Conservation (phyloP, 2,113 vertebrate genomes). For the Craseonycteris thonglongyai region DNA sequence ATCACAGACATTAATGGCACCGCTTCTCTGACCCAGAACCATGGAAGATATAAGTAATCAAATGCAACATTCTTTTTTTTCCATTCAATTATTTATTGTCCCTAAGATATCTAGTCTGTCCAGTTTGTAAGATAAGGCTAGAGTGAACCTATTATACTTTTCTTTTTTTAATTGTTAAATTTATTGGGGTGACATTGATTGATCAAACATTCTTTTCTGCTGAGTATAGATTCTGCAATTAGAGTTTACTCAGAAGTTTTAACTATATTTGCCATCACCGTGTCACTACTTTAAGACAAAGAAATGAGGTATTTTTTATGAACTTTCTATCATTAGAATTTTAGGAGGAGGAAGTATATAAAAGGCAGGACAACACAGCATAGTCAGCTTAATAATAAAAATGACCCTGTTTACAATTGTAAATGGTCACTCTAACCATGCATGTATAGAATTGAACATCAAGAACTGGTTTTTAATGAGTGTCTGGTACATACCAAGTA, state of each 20-base stretch:
- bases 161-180: too few species aligned
- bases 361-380: background rate
- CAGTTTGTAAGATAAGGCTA: too few species aligned
- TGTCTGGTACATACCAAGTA: background rate
- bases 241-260: background rate
- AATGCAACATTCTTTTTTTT: too few species aligned
- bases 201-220: background rate
- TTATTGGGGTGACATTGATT: too few species aligned
- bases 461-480: constrained; percentile 1
- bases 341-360: background rate
- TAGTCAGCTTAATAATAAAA: background rate
- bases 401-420: background rate
- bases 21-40: background rate
- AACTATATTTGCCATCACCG: background rate
- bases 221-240: constrained; percentile 1
- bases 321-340: constrained; percentile 9
- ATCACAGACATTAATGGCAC: background rate
- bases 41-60: constrained; percentile 1
- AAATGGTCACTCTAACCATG: background rate
- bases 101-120: too few species aligned
- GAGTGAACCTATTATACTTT: too few species aligned
- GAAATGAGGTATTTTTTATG: background rate
- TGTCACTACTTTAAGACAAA: constrained; percentile 18
- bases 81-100: too few species aligned
- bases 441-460: background rate